phyloP scores from a whole-genome alignment of 1,140 invertebrate genomes.

The Cydia fagiglandana region DNA sequence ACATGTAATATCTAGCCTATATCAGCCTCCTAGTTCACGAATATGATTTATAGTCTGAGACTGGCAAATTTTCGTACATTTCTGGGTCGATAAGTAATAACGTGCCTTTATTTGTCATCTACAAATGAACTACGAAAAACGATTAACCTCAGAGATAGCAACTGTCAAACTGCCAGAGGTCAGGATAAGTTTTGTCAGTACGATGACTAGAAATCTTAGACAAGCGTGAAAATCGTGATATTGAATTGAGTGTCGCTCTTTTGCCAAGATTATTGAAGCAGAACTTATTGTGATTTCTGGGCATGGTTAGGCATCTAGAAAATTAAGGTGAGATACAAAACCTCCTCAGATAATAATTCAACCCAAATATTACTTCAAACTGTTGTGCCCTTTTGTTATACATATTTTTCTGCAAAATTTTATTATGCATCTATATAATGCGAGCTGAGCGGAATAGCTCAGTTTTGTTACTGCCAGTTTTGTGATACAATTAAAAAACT shows the following conservation, averaged over 20 bases:
- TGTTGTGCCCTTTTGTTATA: too few relatives aligned
- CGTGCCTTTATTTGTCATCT: background rate
- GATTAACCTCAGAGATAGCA: background rate
- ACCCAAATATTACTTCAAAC: too few relatives aligned
- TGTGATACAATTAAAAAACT: conserved; percentile 5
- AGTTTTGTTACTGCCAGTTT: background rate
- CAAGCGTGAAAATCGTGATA: background rate
- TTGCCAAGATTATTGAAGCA: conserved; percentile 7
- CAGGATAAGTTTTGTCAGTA: background rate
- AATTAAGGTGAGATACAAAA: too few relatives aligned
- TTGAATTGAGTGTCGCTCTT: background rate
- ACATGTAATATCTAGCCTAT: background rate
- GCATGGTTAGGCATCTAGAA: too few relatives aligned
- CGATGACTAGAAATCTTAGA: background rate
- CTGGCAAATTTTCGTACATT: background rate
- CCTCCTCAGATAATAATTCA: too few relatives aligned
- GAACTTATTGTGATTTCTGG: background rate
- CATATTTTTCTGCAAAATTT: too few relatives aligned
- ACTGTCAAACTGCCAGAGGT: background rate
- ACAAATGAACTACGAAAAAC: background rate
- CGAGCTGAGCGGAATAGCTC: background rate
- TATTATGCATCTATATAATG: background rate
- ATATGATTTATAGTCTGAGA: background rate
- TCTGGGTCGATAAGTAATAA: background rate
- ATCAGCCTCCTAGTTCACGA: background rate